These are phyloP conservation scores for Drosophila lacertosa DNA, from an alignment of 1,140 invertebrate species.

Conservation along the genomic window DNA sequence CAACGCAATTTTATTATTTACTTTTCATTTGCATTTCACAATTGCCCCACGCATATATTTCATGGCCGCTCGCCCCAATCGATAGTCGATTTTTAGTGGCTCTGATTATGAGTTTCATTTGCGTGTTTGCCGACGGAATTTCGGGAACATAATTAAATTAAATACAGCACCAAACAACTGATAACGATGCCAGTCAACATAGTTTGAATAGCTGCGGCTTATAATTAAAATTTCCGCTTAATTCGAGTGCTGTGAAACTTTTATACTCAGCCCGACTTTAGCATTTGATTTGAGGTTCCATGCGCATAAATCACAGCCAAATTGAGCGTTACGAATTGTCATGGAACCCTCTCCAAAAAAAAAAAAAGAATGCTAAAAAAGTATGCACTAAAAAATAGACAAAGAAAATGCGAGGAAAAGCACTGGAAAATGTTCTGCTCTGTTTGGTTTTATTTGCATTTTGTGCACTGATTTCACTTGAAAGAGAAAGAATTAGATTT, in stretches of 20 bases:
- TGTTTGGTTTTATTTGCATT: constrained; percentile 9
- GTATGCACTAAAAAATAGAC: background rate
- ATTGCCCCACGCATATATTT: constrained; percentile 37
- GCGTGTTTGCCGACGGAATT: constrained; percentile 8
- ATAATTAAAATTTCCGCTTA: background rate
- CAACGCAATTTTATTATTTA: constrained; percentile 22
- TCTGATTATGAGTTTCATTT: constrained; percentile 62
- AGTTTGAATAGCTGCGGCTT: background rate
- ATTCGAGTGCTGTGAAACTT: no score
- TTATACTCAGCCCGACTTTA: no score
- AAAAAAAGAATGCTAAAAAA: background rate
- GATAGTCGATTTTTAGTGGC: constrained; percentile 52
- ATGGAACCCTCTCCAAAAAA: background rate
- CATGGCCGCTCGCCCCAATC: constrained; percentile 3
- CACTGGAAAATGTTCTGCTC: constrained; percentile 5
- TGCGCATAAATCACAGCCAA: constrained; percentile 8
- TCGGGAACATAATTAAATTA: constrained; percentile 24
- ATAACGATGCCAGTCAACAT: background rate
- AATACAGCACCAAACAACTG: background rate
- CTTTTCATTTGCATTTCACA: constrained; percentile 44
- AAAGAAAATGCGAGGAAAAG: background rate
- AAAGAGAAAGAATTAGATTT: constrained; percentile 2
- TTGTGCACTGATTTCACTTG: constrained; percentile 6
- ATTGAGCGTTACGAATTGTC: constrained; percentile 12
- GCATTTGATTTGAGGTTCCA: background rate